These are phyloP conservation scores for Eupsittula cactorum DNA, from an alignment of 2,113 vertebrate genomes.

Conservation along the genomic window DNA sequence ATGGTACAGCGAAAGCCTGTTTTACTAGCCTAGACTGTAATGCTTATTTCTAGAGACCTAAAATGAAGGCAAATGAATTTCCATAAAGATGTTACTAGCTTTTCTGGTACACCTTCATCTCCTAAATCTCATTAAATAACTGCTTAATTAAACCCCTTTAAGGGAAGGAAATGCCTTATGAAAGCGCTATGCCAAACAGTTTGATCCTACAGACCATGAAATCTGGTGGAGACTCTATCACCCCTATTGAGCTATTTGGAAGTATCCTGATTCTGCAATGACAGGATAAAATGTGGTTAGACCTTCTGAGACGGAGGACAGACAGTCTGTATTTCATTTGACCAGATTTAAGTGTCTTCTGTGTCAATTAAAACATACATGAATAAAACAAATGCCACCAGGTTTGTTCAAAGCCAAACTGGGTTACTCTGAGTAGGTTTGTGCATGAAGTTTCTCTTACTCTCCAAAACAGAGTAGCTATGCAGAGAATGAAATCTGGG, in stretches of 20 bases:
- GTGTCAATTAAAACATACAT: neutral
- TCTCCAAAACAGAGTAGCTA: neutral
- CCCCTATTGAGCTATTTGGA: neutral
- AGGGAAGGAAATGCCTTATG: neutral
- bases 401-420: neutral
- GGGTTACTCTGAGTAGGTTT: neutral
- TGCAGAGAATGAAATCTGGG: rapidly evolving
- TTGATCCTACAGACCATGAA: neutral
- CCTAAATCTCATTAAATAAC: neutral
- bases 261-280: neutral
- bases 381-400: neutral
- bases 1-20: neutral
- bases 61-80: neutral
- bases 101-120: neutral
- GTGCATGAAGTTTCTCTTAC: neutral
- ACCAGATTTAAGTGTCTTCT: neutral
- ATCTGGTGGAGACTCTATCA: neutral
- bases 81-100: neutral
- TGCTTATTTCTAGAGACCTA: neutral
- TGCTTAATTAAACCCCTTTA: neutral
- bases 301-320: neutral
- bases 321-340: neutral
- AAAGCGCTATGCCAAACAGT: neutral
- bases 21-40: neutral
- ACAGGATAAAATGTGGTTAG: neutral